These are phyloP conservation scores for Stratiomys singularior DNA, from an alignment of 2,888 invertebrate genomes.

Conservation along the genomic window DNA sequence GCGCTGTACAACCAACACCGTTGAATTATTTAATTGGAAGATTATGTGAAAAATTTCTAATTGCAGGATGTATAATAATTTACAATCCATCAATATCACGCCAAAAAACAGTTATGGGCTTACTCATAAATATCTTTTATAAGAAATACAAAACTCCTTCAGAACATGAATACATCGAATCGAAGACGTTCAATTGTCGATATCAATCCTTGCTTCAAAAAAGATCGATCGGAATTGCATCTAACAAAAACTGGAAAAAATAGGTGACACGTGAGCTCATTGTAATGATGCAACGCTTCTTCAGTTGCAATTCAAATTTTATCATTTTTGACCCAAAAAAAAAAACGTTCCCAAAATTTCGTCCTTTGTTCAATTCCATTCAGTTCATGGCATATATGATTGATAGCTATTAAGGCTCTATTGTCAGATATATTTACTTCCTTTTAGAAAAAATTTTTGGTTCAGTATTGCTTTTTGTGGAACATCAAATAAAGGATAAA, in stretches of 20 bases:
- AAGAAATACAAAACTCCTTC: no score
- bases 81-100: conserved; percentile 16
- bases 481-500: no score
- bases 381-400: conserved; percentile 2
- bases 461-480: no score
- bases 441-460: not conserved
- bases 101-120: not conserved
- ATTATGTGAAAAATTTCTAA: no score
- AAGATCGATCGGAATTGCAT: conserved; percentile 8
- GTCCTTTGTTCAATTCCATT: not conserved
- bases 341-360: not conserved
- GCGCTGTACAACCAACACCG: no score
- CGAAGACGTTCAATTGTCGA: no score
- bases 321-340: not conserved
- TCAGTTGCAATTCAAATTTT: conserved; percentile 1
- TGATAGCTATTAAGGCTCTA: conserved; percentile 27
- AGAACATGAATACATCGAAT: not conserved
- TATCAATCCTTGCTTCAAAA: not conserved
- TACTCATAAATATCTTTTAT: conserved; percentile 6
- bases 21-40: no score
- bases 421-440: not conserved
- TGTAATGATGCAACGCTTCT: not conserved
- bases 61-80: no score
- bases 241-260: not conserved
- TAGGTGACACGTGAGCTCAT: not conserved